Conservation (phyloP, 2,888 invertebrate genomes). For the Euzetes globulus region DNA sequence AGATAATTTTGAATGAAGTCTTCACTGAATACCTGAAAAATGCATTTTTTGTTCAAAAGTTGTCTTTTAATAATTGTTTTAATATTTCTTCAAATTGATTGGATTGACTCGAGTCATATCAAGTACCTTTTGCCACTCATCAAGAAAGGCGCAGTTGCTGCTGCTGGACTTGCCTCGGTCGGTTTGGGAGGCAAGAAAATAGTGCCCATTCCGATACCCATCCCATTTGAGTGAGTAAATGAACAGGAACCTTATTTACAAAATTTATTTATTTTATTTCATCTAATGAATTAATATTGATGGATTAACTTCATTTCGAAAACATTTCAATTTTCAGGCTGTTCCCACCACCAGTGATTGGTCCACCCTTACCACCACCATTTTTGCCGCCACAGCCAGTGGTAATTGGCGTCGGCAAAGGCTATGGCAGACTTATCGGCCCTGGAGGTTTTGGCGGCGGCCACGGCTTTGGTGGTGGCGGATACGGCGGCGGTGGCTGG, state of each 20-base stretch:
- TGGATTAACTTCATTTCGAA: no score
- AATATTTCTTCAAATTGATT: background rate
- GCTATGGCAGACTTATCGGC: background rate
- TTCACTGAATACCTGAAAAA: no score
- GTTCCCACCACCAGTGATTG: background rate
- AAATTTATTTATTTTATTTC: background rate
- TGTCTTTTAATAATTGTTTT: background rate
- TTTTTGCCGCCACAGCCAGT: background rate
- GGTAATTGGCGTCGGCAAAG: background rate
- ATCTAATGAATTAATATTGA: background rate
- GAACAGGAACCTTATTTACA: no score
- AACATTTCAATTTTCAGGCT: no score
- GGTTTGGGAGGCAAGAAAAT: background rate
- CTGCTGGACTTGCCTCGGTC: background rate
- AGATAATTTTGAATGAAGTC: no score
- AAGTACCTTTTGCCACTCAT: background rate
- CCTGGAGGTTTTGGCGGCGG: no score
- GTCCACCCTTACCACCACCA: background rate
- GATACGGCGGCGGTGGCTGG: background rate
- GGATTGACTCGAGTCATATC: background rate
- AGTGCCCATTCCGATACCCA: slow-evolving; percentile 11
- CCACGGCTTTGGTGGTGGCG: background rate
- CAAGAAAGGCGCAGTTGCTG: background rate
- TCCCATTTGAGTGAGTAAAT: slow-evolving; percentile 7
- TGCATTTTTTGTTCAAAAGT: no score